Base-by-base conservation (phyloP, 2,113 vertebrate genomes). In the Leuciscus idus region DNA sequence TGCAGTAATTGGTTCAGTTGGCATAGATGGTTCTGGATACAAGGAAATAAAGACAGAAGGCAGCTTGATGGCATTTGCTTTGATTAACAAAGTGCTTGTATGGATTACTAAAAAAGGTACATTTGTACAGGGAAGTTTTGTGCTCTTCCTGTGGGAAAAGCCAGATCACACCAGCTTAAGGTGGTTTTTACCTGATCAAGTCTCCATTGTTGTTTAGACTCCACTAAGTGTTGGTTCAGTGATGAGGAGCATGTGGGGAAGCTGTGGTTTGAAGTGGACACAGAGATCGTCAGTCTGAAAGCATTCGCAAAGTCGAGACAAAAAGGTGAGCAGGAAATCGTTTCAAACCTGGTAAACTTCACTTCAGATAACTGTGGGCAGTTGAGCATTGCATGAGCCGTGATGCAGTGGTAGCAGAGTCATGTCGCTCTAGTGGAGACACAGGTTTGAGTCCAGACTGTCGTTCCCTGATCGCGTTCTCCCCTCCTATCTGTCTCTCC, bases 51-150 rank as follows among this genome's bases (percentile, higher is more conserved):
- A 92, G 70, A 91, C 89, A 55, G 94, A 93, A 4, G 88, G 93
- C 8, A 94, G 91, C 0, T 87, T 95, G 28, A 80, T 94, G 68
- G 91, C 95, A 17, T 95, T 98, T 19, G 26, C 95, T 0, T 11
- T 93, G 0, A 95, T 92, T 43, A 94, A 95, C 43, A 91, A 93
- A 21, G 81, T 91, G 28, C 91, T 97, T 52, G 85, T 98, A 68
- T 99, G 97, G 98, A 95, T 96, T 86, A 97, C 95, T 0, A 88
- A 93, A 10, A 93, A 91, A 28, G 93, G 95, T 97, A 33, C 8
- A 1, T 39, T 6, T 30, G 8, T 11, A 12, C 13, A 6, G 17
- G 33, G 5, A 77, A 0, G 8, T 46, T 33, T 23, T 19, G 12
- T 66, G 26, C n/a, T 79, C 6, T 11, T 9, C 19, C 11, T 57